Conservation (phyloP, 2,113 vertebrate genomes). For the Gymnocephalus cernua region DNA sequence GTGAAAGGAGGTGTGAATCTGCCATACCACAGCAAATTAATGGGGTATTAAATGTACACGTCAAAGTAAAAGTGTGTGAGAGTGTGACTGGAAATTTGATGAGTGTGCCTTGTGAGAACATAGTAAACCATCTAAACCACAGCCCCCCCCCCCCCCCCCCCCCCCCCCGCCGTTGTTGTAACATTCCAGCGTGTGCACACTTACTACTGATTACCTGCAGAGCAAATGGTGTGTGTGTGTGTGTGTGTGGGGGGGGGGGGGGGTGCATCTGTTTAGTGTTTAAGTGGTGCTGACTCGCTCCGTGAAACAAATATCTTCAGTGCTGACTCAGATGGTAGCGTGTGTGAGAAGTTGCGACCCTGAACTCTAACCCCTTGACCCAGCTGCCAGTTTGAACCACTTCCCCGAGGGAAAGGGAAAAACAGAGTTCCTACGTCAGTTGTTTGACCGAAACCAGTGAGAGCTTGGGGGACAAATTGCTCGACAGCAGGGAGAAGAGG, state of each 20-base stretch:
- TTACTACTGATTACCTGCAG: slow-evolving; percentile 70
- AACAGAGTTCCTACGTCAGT: slow-evolving; percentile 68
- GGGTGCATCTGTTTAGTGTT: slow-evolving; percentile 71
- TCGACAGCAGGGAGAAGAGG: neutral
- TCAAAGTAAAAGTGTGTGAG: slow-evolving; percentile 62
- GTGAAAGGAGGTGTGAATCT: slow-evolving; percentile 72
- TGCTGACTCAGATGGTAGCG: slow-evolving; percentile 61
- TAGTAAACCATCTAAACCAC: slow-evolving; percentile 54
- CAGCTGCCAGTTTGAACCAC: slow-evolving; percentile 56
- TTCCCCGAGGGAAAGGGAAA: slow-evolving; percentile 53
- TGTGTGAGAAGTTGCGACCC: slow-evolving; percentile 60
- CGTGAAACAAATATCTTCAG: slow-evolving; percentile 28
- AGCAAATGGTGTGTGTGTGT: slow-evolving; percentile 68
- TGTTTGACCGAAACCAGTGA: slow-evolving; percentile 47
- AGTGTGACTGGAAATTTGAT: slow-evolving; percentile 65
- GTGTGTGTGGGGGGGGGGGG: too few species aligned
- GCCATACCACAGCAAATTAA: slow-evolving; percentile 72
- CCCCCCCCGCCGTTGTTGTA: slow-evolving; percentile 33
- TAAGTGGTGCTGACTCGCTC: slow-evolving; percentile 55
- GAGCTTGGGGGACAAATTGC: slow-evolving; percentile 55
- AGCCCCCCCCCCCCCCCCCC: slow-evolving; percentile 22
- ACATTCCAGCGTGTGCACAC: slow-evolving; percentile 68
- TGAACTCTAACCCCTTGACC: slow-evolving; percentile 71
- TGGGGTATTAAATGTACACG: slow-evolving; percentile 65
- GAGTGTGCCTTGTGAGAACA: slow-evolving; percentile 50